These are phyloP conservation scores for Silvanus unidentatus DNA, from an alignment of 2,888 invertebrate genomes.

Conservation along the genomic window DNA sequence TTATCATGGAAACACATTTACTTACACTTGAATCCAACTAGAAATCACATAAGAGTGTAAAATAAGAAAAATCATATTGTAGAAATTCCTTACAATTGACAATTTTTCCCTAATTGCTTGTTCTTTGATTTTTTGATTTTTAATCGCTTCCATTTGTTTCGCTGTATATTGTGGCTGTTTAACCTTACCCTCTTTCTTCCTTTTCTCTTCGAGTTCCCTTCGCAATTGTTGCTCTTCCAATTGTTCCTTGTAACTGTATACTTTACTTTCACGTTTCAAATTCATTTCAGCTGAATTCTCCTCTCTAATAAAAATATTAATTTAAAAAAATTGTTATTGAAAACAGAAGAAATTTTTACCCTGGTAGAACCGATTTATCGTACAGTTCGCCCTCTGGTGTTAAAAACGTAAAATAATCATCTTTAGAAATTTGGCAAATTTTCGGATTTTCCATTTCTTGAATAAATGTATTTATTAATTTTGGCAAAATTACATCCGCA, in stretches of 20 bases:
- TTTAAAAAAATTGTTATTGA: constrained; percentile 2
- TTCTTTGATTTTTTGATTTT: constrained; percentile 81
- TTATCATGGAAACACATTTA: constrained; percentile 49
- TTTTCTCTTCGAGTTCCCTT: constrained; percentile 89
- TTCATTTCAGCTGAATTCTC: constrained; percentile 59
- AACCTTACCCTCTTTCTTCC: constrained; percentile 69
- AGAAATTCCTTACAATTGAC: constrained; percentile 47
- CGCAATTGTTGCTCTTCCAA: constrained; percentile 87
- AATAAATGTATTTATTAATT: constrained; percentile 58
- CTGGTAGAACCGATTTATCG: constrained; percentile 77
- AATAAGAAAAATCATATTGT: background rate
- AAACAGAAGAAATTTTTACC: constrained; percentile 35
- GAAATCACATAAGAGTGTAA: constrained; percentile 17
- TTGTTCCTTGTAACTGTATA: constrained; percentile 95
- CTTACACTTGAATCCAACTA: constrained; percentile 43
- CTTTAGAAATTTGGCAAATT: constrained; percentile 67
- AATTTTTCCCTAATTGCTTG: constrained; percentile 66
- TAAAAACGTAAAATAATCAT: constrained; percentile 73
- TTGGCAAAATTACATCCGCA: constrained; percentile 59
- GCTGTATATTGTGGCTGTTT: constrained; percentile 68
- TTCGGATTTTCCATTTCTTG: constrained; percentile 58
- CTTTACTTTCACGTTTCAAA: constrained; percentile 91
- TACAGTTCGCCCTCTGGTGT: constrained; percentile 87
- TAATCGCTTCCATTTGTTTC: constrained; percentile 89
- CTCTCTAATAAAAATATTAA: constrained; percentile 31